Conservation (phyloP, 2,888 invertebrate species). For the Cosmia trapezina region DNA sequence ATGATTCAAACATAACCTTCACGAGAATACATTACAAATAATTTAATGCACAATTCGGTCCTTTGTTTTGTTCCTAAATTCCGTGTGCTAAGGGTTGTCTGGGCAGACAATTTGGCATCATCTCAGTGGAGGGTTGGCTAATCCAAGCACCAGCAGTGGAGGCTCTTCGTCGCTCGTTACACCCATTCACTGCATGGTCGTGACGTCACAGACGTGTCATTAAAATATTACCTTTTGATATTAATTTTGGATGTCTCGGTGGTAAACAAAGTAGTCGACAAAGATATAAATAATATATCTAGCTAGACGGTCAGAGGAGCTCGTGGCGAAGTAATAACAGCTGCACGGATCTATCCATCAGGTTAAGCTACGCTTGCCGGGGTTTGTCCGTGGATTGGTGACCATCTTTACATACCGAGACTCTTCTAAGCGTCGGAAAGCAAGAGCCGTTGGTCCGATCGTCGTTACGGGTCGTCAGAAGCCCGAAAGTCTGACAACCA, state of each 20-base stretch:
- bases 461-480: too few relatives aligned
- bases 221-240: conserved; percentile 19
- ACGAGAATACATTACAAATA: neutral
- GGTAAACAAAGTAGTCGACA: neutral
- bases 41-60: neutral
- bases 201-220: conserved; percentile 15
- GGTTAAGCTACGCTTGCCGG: too few relatives aligned
- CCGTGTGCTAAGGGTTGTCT: conserved; percentile 6
- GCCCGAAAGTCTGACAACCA: too few relatives aligned
- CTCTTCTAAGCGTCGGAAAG: too few relatives aligned
- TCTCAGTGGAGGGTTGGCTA: conserved; percentile 17
- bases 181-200: conserved; percentile 31
- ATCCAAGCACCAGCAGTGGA: conserved; percentile 19
- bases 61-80: conserved; percentile 13
- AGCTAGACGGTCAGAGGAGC: too few relatives aligned
- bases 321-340: too few relatives aligned
- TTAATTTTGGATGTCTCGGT: conserved; percentile 22
- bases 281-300: too few relatives aligned
- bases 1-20: neutral
- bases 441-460: too few relatives aligned
- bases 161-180: conserved; percentile 32
- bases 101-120: conserved; percentile 33
- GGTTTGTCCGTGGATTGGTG: too few relatives aligned
- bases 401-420: too few relatives aligned
- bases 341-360: too few relatives aligned